Evolutionary conservation across 1,140 invertebrate genomes (phyloP).

Genomic region (Stegodyphus dumicola): DNA sequence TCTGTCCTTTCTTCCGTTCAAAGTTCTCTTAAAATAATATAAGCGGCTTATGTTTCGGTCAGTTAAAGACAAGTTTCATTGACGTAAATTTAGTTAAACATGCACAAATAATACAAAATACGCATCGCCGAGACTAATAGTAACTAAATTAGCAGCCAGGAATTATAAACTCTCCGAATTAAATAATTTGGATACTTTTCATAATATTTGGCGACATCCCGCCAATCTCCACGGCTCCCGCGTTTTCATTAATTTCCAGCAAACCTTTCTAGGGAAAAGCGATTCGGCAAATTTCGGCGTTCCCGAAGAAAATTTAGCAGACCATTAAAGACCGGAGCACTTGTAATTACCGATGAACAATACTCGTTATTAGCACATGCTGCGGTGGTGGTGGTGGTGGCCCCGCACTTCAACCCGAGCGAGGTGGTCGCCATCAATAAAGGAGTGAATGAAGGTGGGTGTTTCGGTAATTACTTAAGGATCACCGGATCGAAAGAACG

Average conservation of each 20-base stretch:
- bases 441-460: slow-evolving; percentile 12
- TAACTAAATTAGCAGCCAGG: too few relatives aligned
- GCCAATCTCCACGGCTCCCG: not conserved
- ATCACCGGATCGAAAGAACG: slow-evolving; percentile 28
- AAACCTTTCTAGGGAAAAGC: slow-evolving; percentile 1
- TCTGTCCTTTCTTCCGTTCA: too few relatives aligned
- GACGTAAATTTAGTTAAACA: too few relatives aligned
- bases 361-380: slow-evolving; percentile 58
- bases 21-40: too few relatives aligned
- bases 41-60: too few relatives aligned
- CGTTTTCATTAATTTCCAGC: slow-evolving; percentile 15
- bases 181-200: too few relatives aligned
- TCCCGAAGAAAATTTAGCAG: slow-evolving; percentile 18
- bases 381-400: not conserved
- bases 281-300: slow-evolving; percentile 27
- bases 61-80: too few relatives aligned
- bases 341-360: slow-evolving; percentile 47
- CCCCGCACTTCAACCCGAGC: not conserved
- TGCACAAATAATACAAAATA: too few relatives aligned
- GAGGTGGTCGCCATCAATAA: not conserved
- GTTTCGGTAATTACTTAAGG: slow-evolving; percentile 51
- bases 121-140: too few relatives aligned
- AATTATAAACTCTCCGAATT: too few relatives aligned
- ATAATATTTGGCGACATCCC: not conserved
- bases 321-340: slow-evolving; percentile 32